These are phyloP conservation scores for Etheostoma perlongum DNA, from an alignment of 2,797 vertebrate species.

Conservation along the genomic window DNA sequence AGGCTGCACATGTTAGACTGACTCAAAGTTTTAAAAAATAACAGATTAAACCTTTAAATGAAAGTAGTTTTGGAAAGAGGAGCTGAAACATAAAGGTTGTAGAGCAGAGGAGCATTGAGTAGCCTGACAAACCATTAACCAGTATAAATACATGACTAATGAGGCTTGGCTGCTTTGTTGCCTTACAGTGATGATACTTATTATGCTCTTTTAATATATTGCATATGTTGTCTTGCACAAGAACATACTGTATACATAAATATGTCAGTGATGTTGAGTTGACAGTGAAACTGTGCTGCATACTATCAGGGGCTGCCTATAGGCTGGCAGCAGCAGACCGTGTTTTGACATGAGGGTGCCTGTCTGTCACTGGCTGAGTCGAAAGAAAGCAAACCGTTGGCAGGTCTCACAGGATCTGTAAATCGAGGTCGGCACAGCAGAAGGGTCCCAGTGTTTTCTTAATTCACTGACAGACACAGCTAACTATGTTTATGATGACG, in stretches of 20 bases:
- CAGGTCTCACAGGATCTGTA: constrained; percentile 69
- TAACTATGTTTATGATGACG: constrained; percentile 76
- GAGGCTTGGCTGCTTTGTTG: constrained; percentile 34
- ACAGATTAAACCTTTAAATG: constrained; percentile 13
- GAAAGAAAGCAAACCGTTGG: constrained; percentile 77
- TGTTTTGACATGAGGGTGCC: constrained; percentile 79
- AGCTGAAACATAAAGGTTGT: constrained; percentile 17
- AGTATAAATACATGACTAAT: constrained; percentile 32
- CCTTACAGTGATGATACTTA: constrained; percentile 16
- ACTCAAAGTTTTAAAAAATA: constrained; percentile 19
- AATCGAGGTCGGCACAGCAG: constrained; percentile 65
- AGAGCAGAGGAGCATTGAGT: constrained; percentile 19
- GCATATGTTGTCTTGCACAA: constrained; percentile 42
- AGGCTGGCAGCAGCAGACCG: constrained; percentile 67
- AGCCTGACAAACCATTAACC: constrained; percentile 41
- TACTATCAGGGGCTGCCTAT: constrained; percentile 30
- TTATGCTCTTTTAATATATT: constrained; percentile 43
- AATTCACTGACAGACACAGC: constrained; percentile 76
- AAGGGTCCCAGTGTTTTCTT: constrained; percentile 71
- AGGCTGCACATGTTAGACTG: background rate
- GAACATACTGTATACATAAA: constrained; percentile 36
- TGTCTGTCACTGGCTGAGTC: constrained; percentile 75
- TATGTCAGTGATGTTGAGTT: constrained; percentile 14
- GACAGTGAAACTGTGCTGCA: constrained; percentile 23
- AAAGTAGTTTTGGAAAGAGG: constrained; percentile 31